Percentiles rank a stretch among this genome's conserved stretches.
These are phyloP conservation scores for Eulemur albifrons DNA, from an alignment of 2,797 vertebrate species.

Conservation along the genomic window DNA sequence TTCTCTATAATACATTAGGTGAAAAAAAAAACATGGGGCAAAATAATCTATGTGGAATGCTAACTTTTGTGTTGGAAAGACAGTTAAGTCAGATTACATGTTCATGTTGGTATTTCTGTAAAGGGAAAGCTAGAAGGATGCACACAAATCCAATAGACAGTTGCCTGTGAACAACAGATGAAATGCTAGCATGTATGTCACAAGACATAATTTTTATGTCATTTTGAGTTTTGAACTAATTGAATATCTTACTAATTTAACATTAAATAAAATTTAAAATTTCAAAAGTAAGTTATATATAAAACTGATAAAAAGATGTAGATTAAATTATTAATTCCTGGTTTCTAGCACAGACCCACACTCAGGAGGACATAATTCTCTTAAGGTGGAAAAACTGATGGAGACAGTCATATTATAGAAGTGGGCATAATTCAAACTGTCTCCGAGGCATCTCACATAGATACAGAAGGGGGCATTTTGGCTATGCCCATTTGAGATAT, in stretches of 20 bases:
- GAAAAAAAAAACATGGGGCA: not conserved
- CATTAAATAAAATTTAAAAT: not conserved
- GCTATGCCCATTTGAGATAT: too few relatives aligned
- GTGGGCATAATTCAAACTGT: not conserved
- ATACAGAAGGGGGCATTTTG: not conserved
- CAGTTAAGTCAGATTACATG: not conserved
- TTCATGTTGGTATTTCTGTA: not conserved
- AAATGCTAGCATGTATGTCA: not conserved
- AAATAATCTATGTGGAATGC: not conserved
- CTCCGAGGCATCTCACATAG: accelerated
- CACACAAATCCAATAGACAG: not conserved
- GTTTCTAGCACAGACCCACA: not conserved
- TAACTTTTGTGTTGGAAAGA: not conserved
- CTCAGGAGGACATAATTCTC: not conserved
- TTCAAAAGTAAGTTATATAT: not conserved
- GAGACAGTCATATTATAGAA: not conserved
- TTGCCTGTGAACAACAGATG: not conserved
- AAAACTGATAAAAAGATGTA: not conserved
- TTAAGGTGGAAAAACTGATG: too few relatives aligned
- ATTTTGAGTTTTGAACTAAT: not conserved
- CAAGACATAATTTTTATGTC: not conserved
- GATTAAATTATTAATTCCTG: not conserved
- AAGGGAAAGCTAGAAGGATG: not conserved
- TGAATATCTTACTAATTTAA: not conserved
- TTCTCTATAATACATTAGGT: not conserved